These are phyloP conservation scores for Aeoliscus strigatus DNA, from an alignment of 2,797 vertebrate genomes.

Conservation along the genomic window DNA sequence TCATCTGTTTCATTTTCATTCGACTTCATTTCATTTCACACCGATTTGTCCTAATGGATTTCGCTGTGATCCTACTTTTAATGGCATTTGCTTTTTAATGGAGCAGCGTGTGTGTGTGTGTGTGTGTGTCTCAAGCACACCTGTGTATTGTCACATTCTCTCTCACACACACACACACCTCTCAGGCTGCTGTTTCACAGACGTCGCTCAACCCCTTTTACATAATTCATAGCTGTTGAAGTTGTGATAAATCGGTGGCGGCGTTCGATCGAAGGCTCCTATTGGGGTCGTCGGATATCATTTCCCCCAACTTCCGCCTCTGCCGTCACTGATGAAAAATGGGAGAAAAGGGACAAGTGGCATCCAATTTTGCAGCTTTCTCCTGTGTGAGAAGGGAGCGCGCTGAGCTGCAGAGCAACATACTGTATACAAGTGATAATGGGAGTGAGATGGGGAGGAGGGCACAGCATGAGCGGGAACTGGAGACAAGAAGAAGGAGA, in stretches of 20 bases:
- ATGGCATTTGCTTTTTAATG: slow-evolving; percentile 58
- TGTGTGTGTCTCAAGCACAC: slow-evolving; percentile 11
- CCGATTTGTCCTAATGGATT: slow-evolving; percentile 72
- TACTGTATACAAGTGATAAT: slow-evolving; percentile 47
- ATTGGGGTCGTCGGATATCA: slow-evolving; percentile 39
- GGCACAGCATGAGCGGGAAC: slow-evolving; percentile 18
- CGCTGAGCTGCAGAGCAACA: slow-evolving; percentile 49
- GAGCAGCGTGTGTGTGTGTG: slow-evolving; percentile 24
- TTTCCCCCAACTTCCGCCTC: slow-evolving; percentile 41
- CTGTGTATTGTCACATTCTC: slow-evolving; percentile 31
- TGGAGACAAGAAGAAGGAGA: slow-evolving; percentile 6
- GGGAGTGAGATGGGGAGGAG: slow-evolving; percentile 23
- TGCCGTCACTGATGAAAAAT: slow-evolving; percentile 4
- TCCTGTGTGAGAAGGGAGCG: slow-evolving; percentile 62
- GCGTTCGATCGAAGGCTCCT: slow-evolving; percentile 53
- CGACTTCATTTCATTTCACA: slow-evolving; percentile 70
- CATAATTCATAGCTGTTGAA: slow-evolving; percentile 67
- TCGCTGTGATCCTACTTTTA: slow-evolving; percentile 57
- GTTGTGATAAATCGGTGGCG: slow-evolving; percentile 55
- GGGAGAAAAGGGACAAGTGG: slow-evolving; percentile 30
- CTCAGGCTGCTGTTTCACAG: slow-evolving; percentile 24
- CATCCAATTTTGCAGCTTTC: slow-evolving; percentile 56
- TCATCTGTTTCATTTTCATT: slow-evolving; percentile 52
- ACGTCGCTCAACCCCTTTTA: slow-evolving; percentile 39
- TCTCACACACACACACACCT: background rate